Evolutionary conservation across 2,113 vertebrate species (phyloP), one percentile per base, ranked within the genome.

Genomic region (Rhinogobius similis): DNA sequence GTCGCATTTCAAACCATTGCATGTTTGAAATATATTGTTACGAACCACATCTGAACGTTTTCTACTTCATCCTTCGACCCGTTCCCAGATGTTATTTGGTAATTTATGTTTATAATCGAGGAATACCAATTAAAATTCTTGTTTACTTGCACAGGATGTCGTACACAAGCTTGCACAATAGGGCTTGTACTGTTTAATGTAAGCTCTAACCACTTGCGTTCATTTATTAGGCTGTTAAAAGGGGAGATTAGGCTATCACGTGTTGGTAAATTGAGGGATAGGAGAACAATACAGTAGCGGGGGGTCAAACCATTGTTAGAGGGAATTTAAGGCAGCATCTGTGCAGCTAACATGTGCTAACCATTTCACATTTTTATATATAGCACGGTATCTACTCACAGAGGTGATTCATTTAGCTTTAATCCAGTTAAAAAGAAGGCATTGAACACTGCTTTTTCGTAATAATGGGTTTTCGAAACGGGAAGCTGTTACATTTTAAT

Each of bases 101-200:
- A 2, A 36, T 36, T 82, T 9, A 78, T 56, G 72, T 56, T 36
- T 72, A 63, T 53, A 73, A 68, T 62, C 29, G 65, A 67, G 68
- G 68, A 70, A 77, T 76, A 75, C 32, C 67, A 68, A 70, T 81
- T 73, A 69, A 75, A 53, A 77, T 63, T 68, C 41, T 55, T 78
- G 71, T 72, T 85, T 79, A 56, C 72, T 81, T 59, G 56, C 50
- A 65, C 70, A 80, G 78, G 81, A 83, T 71, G 82, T 83, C 59
- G 38, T 46, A 36, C 21, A 46, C 80, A 82, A 74, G 53, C 77
- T 46, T 72, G 26, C 43, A 68, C 48, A 82, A 77, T 73, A 65
- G 1, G 48, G 67, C 39, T 8, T 70, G 61, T 52, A 55, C 62
- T 10, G 24, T 44, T 65, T 82, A 52, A 77, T 76, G 8, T 77